A percentile compares a stretch with the other conserved stretches of the same genome.
Evolutionary conservation across 2,888 invertebrate species (phyloP).

Genomic region (Lathronympha strigana): DNA sequence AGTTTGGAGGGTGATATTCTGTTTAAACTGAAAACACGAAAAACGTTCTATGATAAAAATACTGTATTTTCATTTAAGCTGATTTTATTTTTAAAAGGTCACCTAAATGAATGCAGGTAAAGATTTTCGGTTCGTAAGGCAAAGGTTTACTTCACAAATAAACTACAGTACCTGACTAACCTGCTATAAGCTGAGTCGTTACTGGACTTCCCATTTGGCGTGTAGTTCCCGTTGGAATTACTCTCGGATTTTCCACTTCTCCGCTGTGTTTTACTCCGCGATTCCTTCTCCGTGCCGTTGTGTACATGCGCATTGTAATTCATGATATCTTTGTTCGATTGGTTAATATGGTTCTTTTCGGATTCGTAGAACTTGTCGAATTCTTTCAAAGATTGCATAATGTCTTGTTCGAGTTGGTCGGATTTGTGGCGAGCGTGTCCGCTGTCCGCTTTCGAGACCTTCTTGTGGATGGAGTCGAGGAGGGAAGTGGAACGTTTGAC

Average conservation of each 20-base stretch:
- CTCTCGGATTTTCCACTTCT: slow-evolving; percentile 68
- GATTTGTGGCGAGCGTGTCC: slow-evolving; percentile 75
- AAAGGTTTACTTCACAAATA: not conserved
- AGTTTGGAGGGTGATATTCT: slow-evolving; percentile 79
- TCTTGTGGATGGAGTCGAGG: slow-evolving; percentile 81
- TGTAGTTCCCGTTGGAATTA: slow-evolving; percentile 69
- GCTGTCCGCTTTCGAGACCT: slow-evolving; percentile 63
- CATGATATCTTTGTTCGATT: slow-evolving; percentile 58
- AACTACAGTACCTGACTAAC: slow-evolving; percentile 83
- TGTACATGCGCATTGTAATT: slow-evolving; percentile 54
- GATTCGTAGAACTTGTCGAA: slow-evolving; percentile 78
- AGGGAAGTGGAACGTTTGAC: slow-evolving; percentile 84
- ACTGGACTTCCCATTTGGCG: slow-evolving; percentile 72
- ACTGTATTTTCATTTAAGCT: not conserved
- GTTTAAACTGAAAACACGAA: slow-evolving; percentile 63
- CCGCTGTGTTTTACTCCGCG: slow-evolving; percentile 62
- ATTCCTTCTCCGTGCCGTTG: slow-evolving; percentile 64
- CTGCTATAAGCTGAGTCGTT: slow-evolving; percentile 94
- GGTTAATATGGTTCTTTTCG: slow-evolving; percentile 65
- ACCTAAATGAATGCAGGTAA: no score
- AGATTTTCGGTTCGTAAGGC: no score
- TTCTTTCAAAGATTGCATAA: slow-evolving; percentile 80
- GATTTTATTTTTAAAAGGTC: no score
- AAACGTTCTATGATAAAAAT: not conserved
- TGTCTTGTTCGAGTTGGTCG: slow-evolving; percentile 76